phyloP scores from a whole-genome alignment of 2,888 invertebrate species.

The Eupithecia inturbata region DNA sequence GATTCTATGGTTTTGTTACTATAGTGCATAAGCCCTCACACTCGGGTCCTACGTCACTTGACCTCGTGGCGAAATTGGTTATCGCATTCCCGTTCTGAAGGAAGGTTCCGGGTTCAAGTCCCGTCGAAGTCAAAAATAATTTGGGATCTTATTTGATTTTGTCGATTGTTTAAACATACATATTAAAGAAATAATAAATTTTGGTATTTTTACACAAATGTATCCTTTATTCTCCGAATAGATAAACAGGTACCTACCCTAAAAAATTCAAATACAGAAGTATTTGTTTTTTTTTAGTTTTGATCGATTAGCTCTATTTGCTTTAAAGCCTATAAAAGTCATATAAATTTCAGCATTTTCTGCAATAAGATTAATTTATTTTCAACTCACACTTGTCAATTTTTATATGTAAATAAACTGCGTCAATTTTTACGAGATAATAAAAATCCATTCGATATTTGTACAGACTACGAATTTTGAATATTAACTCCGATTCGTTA shows the following conservation, averaged over 20 bases:
- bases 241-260: neutral
- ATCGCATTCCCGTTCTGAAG: no score
- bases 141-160: no score
- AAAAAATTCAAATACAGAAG: neutral
- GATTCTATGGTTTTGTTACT: no score
- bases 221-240: neutral
- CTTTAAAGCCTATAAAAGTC: neutral
- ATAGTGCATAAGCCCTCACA: no score
- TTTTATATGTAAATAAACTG: slow-evolving; percentile 30
- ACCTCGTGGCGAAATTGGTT: no score
- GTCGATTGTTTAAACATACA: neutral
- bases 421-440: slow-evolving; percentile 31
- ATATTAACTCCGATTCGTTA: slow-evolving; percentile 21
- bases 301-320: neutral
- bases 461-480: slow-evolving; percentile 25
- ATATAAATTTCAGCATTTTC: neutral
- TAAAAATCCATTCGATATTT: slow-evolving; percentile 31
- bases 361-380: neutral
- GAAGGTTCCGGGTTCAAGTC: no score
- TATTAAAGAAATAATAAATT: neutral
- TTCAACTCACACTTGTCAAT: slow-evolving; percentile 13
- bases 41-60: no score
- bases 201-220: neutral
- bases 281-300: no score
- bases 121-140: no score